Base-by-base conservation (phyloP, 2,888 invertebrate species). In the Osmoderma eremita region DNA sequence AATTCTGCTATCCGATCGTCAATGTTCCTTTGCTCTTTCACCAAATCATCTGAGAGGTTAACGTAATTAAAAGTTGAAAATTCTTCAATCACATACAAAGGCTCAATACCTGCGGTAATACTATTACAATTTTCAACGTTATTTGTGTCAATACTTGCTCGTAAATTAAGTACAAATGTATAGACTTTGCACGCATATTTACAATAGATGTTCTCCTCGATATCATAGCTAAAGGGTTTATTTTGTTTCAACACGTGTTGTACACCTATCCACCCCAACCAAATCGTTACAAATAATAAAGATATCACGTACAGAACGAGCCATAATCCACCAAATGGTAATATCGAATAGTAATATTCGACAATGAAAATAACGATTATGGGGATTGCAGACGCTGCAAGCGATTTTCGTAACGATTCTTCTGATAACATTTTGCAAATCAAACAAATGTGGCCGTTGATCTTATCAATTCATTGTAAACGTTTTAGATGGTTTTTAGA, bases 181-280 rank as follows among this genome's bases (percentile, higher is more conserved):
- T 36, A 53, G 0, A 48, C 10, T 12, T 53, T 51, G 30, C 45
- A 63, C 13, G 61, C 20, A 38, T n/a, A 54, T 45, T 66, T 63
- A 22, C 61, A 63, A 51, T 30, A 67, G 15, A 38, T 20, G 51
- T 65, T 68, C 39, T 42, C 12, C 13, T 67, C 51, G 51, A 58
- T 64, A 63, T 85, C 82, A 73, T 83, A 84, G 67, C 83, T 83
- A 22, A 87, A 53, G 4, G 87, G 86, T 73, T 84, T 85, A 71
- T 85, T 86, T 68, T 85, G 79, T 71, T 80, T 81, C 58, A 88
- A 76, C 65, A 87, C 75, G 81, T 84, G 85, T 74, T 87, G 86
- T 22, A 88, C 82, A 75, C 83, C 81, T 72, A 83, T 82, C 75
- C 86, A 85, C 77, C 86, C 86, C 48, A 84, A 67, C 72, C 83